A percentile compares a stretch with the other conserved stretches of the same genome.
Evolutionary conservation across 2,797 vertebrate genomes (phyloP).

Genomic region (Lepus townsendii): DNA sequence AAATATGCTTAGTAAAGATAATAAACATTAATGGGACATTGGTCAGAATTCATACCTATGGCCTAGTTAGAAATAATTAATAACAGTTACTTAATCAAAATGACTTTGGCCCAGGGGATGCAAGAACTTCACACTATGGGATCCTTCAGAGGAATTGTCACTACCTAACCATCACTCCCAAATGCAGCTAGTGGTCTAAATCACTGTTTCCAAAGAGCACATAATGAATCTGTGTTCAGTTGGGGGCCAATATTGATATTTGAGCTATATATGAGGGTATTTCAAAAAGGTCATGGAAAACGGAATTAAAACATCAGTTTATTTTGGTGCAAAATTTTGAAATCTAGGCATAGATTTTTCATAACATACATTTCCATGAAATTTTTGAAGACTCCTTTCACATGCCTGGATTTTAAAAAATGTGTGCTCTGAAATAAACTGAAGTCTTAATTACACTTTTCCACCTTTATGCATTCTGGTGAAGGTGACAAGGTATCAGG

Average conservation of each 20-base stretch:
- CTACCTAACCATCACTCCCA: neutral
- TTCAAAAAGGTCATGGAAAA: too few species aligned
- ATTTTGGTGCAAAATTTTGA: too few species aligned
- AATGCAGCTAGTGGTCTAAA: neutral
- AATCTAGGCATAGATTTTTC: too few species aligned
- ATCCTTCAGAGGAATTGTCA: neutral
- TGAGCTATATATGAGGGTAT: neutral
- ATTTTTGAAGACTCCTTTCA: too few species aligned
- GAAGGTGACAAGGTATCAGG: neutral
- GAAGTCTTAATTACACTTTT: too few species aligned
- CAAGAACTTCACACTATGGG: neutral
- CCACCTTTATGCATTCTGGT: neutral
- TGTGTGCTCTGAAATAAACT: too few species aligned
- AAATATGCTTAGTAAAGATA: slow-evolving; percentile 52
- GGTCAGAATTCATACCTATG: neutral
- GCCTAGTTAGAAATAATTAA: neutral
- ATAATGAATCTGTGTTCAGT: neutral
- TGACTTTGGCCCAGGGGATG: neutral
- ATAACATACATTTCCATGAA: too few species aligned
- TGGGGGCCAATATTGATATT: neutral
- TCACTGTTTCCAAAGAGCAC: slow-evolving; percentile 6
- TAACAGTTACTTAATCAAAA: neutral
- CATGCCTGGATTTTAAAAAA: too few species aligned
- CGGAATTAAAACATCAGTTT: too few species aligned
- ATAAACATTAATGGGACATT: slow-evolving; percentile 17